Evolutionary conservation across 2,797 vertebrate species (phyloP).

Genomic region (Phoxinus dragarum): DNA sequence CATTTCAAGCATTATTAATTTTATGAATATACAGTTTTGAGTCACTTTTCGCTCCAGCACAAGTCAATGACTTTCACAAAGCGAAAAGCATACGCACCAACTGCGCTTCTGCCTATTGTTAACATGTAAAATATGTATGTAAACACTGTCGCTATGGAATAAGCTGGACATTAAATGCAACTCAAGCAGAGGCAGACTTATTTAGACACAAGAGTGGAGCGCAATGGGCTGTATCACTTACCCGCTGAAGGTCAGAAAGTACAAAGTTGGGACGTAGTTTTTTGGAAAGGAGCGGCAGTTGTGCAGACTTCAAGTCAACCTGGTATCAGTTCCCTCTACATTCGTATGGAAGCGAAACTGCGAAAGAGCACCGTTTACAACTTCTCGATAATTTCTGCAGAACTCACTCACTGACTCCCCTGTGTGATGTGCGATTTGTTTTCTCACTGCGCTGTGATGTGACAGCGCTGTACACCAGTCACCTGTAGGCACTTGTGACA

Average conservation of each 20-base stretch:
- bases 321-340: slow-evolving; percentile 42
- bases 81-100: not conserved
- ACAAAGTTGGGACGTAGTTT: slow-evolving; percentile 65
- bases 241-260: slow-evolving; percentile 85
- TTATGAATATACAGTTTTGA: not conserved
- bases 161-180: slow-evolving; percentile 7
- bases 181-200: slow-evolving; percentile 30
- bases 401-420: slow-evolving; percentile 33
- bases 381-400: slow-evolving; percentile 49
- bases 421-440: slow-evolving; percentile 69
- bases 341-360: slow-evolving; percentile 50
- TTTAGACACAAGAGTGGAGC: slow-evolving; percentile 38
- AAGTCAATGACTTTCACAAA: slow-evolving; percentile 10
- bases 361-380: not conserved
- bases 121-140: not conserved
- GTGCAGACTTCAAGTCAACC: slow-evolving; percentile 9
- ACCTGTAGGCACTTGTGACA: slow-evolving; percentile 75
- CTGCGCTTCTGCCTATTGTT: not conserved
- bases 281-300: slow-evolving; percentile 63
- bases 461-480: slow-evolving; percentile 70
- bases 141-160: not conserved
- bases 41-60: not conserved
- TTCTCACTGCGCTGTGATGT: slow-evolving; percentile 72
- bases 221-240: slow-evolving; percentile 72
- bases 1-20: not conserved